Evolutionary conservation across 2,888 invertebrate species (phyloP), one percentile per base, ranked within the genome.

Genomic region (Alviniconcha strummeri): DNA sequence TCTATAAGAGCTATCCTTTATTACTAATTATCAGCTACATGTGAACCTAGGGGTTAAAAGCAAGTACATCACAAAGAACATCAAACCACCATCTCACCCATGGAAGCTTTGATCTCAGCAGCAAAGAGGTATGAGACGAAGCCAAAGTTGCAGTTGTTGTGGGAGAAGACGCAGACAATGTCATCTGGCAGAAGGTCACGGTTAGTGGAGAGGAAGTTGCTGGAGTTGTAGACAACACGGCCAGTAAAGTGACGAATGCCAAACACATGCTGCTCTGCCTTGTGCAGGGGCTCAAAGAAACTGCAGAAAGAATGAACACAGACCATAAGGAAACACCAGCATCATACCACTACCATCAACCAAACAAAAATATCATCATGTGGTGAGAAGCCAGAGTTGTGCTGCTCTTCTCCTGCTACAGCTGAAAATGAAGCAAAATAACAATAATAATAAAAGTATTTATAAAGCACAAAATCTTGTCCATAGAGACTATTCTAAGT

Each of bases 81-180:
- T 36, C 36, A 36, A 36, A 36, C 36, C 36, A 36, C 3, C 36
- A 36, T 36, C 79, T 15, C 5, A 79, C 79, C 79, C 67, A 67
- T 79, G 64, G 79, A 79, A 1, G 67, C 79, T 94, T 98, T 98
- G 86, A 98, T 94, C 94, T 98, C 98, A 82, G 97, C 96, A 0
- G 98, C 97, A 93, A 98, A 98, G n/a, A 98, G 95, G 93, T 98
- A 98, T 36, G 98, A 97, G 0, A 97, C 98, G 94, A 98, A 98
- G n/a, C 98, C 98, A 94, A 98, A 98, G 93, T 97, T 98, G 94
- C 98, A 98, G 84, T 96, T 96, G 91, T 97, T 96, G 91, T 97
- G 97, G 94, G 98, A 97, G 94, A 98, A 98, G 4, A 98, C 97
- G 0, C 97, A 96, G 2, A 98, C 97, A 90, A 98, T 94, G 93